Percentiles rank a stretch among this genome's conserved stretches.
Evolutionary conservation across 2,113 vertebrate genomes (phyloP).

Genomic region (Gymnarchus niloticus): DNA sequence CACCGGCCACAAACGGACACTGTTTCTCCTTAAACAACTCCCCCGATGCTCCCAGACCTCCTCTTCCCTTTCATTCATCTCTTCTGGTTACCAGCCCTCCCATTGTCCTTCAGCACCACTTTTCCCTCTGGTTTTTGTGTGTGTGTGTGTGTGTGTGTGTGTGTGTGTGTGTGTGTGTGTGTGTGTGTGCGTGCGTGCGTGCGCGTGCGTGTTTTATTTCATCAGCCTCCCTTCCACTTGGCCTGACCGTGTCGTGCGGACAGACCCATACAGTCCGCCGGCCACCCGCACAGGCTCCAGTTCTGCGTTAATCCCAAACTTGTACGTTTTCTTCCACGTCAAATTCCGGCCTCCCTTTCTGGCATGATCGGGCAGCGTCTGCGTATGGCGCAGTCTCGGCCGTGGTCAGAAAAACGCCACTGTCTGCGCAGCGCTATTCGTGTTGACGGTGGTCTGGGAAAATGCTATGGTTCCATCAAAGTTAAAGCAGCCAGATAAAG

Average conservation of each 20-base stretch:
- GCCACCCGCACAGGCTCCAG: background rate
- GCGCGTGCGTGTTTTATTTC: background rate
- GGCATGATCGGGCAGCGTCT: background rate
- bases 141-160: conserved; percentile 27
- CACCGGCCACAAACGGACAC: conserved; percentile 94
- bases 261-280: background rate
- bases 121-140: conserved; percentile 27
- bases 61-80: conserved; percentile 74
- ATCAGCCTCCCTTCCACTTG: background rate
- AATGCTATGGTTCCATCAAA: no score
- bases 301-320: background rate
- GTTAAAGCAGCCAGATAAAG: background rate
- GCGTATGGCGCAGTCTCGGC: no score
- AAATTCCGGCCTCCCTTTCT: background rate
- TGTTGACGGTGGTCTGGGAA: background rate
- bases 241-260: background rate
- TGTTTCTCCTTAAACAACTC: conserved; percentile 94
- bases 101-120: conserved; percentile 42
- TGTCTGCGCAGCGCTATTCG: background rate
- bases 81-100: conserved; percentile 74
- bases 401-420: no score
- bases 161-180: background rate
- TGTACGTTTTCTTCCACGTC: background rate
- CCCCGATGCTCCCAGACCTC: conserved; percentile 78
- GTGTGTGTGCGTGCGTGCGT: conserved; percentile 30